Base-by-base conservation (phyloP, 2,113 vertebrate genomes). In the Cranoglanis bouderius region DNA sequence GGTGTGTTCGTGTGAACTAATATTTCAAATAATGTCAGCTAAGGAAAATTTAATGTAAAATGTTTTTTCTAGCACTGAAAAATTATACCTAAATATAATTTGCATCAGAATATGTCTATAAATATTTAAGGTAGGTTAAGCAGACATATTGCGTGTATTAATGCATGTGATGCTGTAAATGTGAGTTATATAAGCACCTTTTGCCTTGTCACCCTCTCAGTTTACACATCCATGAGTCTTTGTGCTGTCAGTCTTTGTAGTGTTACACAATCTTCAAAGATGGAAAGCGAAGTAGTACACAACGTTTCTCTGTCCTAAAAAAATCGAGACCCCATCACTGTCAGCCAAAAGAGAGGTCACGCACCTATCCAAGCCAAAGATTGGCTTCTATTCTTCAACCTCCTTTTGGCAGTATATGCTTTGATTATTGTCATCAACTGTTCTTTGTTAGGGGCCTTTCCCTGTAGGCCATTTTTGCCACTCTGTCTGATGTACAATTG, bases 331-430 rank as follows among this genome's bases (percentile, higher is more conserved):
- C 13, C 82, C 82, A 84, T 84, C 38, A n/a, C 46, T 5, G 7
- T n/a, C 59, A 84, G 82, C 14, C 6, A n/a, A 84, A 65, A 84
- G 35, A 61, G 12, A 84, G 82, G 82, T 84, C 59, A 65, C 2
- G 59, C 6, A 46, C 35, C 40, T 84, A 46, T 65, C 18, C 38
- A 40, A 46, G 59, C 82, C 40, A n/a, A 84, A 84, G 26, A 65
- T 46, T 84, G 82, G 12, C 82, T 63, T 84, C 82, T 84, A 63
- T 84, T 84, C 82, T 84, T 63, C 57, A 82, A 43, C 24, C 38
- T 40, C 24, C 82, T 83, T 26, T 61, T 40, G 35, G 55, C 53
- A 43, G 35, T 40, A 40, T 29, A 63, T 84, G 80, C 51, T 38
- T 55, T 84, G 53, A 83, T 83, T 61, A 26, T 61, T 61, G 55